Percentiles rank a stretch among this genome's conserved stretches.
phyloP scores from a whole-genome alignment of 2,797 vertebrate genomes.

The Geotrypetes seraphini region DNA sequence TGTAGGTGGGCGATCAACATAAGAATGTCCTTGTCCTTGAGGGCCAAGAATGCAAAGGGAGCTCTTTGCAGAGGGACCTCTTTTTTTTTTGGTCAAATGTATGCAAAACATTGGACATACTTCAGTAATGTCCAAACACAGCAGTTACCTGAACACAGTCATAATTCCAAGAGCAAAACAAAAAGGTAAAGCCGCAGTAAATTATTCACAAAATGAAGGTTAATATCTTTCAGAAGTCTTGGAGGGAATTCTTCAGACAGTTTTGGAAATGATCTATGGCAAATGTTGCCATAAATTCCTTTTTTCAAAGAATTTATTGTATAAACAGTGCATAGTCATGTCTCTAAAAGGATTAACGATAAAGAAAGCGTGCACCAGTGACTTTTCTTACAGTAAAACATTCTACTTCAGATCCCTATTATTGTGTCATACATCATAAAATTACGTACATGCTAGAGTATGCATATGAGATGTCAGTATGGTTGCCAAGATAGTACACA shows the following conservation, averaged over 20 bases:
- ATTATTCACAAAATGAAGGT: conserved; percentile 29
- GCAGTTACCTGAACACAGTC: conserved; percentile 17
- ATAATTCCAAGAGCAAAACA: conserved; percentile 21
- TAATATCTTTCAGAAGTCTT: conserved; percentile 33
- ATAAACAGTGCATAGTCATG: conserved; percentile 15
- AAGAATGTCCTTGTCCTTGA: background rate
- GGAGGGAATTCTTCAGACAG: conserved; percentile 33
- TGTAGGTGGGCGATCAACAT: conserved; percentile 4
- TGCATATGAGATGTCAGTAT: too few species aligned
- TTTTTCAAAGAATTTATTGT: conserved; percentile 27
- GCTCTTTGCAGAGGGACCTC: conserved; percentile 9
- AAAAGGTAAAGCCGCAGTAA: conserved; percentile 35
- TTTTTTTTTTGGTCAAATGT: conserved; percentile 4
- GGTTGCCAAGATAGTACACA: too few species aligned
- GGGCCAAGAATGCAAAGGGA: too few species aligned
- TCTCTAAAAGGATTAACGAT: conserved; percentile 1
- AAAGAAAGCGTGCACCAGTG: too few species aligned
- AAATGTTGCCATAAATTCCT: conserved; percentile 30
- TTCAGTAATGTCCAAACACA: conserved; percentile 20
- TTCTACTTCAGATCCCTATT: too few species aligned
- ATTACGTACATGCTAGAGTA: too few species aligned
- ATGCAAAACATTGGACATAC: conserved; percentile 13
- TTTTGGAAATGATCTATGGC: conserved; percentile 39
- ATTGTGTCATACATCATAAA: too few species aligned
- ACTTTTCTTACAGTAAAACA: too few species aligned